Base-by-base conservation (phyloP, 2,113 vertebrate genomes). In the Dendropsophus ebraccatus region DNA sequence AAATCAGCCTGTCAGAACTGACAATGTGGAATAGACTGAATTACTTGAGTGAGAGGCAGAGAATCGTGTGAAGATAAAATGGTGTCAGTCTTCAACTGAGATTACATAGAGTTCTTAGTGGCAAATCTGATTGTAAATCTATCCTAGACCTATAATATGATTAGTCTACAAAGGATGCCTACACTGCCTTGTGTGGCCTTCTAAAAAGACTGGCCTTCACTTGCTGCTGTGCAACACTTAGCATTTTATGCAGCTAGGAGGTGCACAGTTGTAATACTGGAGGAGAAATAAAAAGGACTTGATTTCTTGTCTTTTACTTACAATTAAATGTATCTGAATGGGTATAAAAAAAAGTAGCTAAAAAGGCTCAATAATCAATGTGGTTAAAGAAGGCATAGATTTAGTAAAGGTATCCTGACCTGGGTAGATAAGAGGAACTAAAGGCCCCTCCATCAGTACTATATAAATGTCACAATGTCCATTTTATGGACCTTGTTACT, bases 1-100 rank as follows among this genome's bases (percentile, higher is more conserved):
- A 94, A 97, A 97, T 96, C 95, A 92, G 95, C 93, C 95, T 96
- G 96, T 96, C 95, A 95, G 93, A 93, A 95, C 94, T 97, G 96
- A 97, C 96, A 95, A 94, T 83, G 94, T 93, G 88, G 91, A 90
- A 89, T 92, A 90, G 91, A 91, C 88, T n/a, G 91, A 92, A 92
- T 92, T 91, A 91, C 91, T 90, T 91, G 90, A 54, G 91, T 89
- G 88, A 92, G 92, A 90, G 92, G 91, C 90, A 54, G 88, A 90
- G 88, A 88, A 93, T 93, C 87, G 83, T 82, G 91, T 84, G 83
- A 89, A 91, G 94, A 94, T 96, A 92, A 94, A 96, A 93, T 88
- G 93, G 93, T 96, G 95, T 95, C 95, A 93, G 93, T 92, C 91
- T 86, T 93, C 90, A 91, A 91, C 90, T 90, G 91, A 91, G 94